These are phyloP conservation scores for Atethmia centrago DNA, from an alignment of 2,888 invertebrate genomes.

Conservation along the genomic window DNA sequence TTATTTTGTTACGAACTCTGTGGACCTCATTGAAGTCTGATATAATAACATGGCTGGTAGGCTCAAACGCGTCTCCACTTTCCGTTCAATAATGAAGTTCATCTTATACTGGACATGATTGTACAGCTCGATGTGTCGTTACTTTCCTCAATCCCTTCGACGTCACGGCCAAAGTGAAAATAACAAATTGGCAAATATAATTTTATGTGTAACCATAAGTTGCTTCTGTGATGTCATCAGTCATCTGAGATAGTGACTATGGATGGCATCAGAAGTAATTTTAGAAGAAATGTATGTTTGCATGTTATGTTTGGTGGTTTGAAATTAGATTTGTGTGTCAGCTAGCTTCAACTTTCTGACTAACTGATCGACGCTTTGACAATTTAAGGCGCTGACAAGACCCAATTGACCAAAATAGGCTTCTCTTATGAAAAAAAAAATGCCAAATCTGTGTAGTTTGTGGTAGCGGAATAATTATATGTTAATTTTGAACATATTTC, in stretches of 20 bases:
- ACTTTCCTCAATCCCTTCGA: constrained; percentile 69
- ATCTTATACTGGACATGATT: constrained; percentile 11
- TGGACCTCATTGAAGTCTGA: background rate
- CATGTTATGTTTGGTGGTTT: background rate
- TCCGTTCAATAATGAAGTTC: background rate
- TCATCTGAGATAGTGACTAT: constrained; percentile 43
- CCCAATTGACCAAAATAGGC: too few relatives aligned
- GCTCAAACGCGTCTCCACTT: background rate
- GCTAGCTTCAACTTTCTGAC: too few relatives aligned
- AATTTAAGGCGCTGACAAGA: too few relatives aligned
- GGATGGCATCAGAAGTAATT: constrained; percentile 41
- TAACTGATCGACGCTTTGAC: too few relatives aligned
- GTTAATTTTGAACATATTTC: too few relatives aligned
- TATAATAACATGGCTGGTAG: background rate
- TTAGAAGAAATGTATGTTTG: constrained; percentile 29
- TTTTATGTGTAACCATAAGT: constrained; percentile 71
- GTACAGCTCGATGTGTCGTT: background rate
- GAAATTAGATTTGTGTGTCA: background rate
- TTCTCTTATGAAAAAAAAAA: too few relatives aligned
- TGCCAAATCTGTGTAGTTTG: too few relatives aligned
- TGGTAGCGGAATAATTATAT: too few relatives aligned
- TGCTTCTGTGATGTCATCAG: constrained; percentile 47
- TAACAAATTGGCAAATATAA: constrained; percentile 80
- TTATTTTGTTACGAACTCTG: background rate
- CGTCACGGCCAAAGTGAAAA: constrained; percentile 83